phyloP scores from a whole-genome alignment of 2,113 vertebrate genomes.

The Anseranas semipalmata region DNA sequence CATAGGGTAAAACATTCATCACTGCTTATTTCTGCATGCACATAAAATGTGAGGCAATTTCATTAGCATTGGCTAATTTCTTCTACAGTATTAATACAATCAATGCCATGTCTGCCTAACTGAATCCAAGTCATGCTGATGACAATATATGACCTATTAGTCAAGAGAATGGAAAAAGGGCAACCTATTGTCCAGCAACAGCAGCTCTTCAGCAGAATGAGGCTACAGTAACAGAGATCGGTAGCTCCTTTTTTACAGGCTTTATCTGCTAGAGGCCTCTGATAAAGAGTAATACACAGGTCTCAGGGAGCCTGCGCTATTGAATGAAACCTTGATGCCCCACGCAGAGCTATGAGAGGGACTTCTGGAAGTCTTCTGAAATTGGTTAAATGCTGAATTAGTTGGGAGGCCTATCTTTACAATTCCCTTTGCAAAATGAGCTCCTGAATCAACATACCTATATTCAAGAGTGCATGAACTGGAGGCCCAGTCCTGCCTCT shows the following conservation, averaged over 20 bases:
- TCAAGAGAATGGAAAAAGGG: not conserved
- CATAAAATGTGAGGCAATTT: not conserved
- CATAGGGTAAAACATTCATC: not conserved
- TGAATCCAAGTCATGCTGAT: not conserved
- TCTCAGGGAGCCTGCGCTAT: not conserved
- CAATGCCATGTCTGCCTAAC: not conserved
- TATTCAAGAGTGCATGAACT: not conserved
- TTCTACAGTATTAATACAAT: not conserved
- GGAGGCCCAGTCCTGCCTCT: not conserved
- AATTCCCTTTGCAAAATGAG: not conserved
- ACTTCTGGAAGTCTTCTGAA: not conserved
- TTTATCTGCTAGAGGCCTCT: conserved; percentile 17
- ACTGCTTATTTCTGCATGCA: not conserved
- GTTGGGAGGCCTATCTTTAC: fast-evolving
- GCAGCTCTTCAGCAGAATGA: not conserved
- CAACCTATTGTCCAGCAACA: not conserved
- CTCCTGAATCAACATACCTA: not conserved
- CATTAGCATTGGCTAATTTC: not conserved
- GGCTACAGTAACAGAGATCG: not conserved
- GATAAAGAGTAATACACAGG: not conserved
- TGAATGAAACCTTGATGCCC: not conserved
- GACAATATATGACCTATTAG: not conserved
- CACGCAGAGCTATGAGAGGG: not conserved
- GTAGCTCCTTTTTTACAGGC: not conserved
- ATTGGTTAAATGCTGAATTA: not conserved